phyloP scores from a whole-genome alignment of 2,797 vertebrate genomes.

The Toxotes lorentzi region DNA sequence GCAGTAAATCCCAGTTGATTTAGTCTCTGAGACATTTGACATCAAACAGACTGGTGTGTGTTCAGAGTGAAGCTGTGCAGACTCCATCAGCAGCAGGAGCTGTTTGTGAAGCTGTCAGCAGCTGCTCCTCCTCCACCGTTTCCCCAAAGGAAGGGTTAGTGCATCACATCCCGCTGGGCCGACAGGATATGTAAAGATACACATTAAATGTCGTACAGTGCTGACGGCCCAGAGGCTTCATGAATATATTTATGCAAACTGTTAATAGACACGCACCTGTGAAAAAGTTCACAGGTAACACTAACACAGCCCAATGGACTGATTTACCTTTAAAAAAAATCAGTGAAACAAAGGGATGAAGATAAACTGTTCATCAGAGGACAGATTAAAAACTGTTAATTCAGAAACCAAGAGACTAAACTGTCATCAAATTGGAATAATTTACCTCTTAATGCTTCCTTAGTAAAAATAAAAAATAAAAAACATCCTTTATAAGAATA shows the following conservation, averaged over 20 bases:
- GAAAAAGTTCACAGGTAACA: neutral
- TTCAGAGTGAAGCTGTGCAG: neutral
- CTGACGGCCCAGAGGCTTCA: neutral
- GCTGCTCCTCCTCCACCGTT: constrained; percentile 7
- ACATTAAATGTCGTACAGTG: neutral
- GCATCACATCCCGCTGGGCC: constrained; percentile 12
- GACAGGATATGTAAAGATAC: neutral
- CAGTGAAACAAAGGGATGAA: neutral
- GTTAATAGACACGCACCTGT: neutral
- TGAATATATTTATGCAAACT: neutral
- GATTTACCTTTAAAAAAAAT: neutral
- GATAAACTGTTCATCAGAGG: neutral
- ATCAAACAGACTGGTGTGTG: neutral
- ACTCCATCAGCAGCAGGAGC: constrained; percentile 21
- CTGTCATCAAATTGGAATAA: no score
- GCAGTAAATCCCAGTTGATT: constrained; percentile 16
- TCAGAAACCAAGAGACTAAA: neutral
- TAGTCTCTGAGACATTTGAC: neutral
- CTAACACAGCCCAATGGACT: neutral
- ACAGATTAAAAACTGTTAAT: neutral
- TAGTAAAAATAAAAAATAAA: no score
- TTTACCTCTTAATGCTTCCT: no score
- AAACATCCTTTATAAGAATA: no score
- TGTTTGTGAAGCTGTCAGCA: constrained; percentile 47
- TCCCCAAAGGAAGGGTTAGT: constrained; percentile 40